phyloP scores from a whole-genome alignment of 2,797 vertebrate species.

The Hylomyscus alleni region DNA sequence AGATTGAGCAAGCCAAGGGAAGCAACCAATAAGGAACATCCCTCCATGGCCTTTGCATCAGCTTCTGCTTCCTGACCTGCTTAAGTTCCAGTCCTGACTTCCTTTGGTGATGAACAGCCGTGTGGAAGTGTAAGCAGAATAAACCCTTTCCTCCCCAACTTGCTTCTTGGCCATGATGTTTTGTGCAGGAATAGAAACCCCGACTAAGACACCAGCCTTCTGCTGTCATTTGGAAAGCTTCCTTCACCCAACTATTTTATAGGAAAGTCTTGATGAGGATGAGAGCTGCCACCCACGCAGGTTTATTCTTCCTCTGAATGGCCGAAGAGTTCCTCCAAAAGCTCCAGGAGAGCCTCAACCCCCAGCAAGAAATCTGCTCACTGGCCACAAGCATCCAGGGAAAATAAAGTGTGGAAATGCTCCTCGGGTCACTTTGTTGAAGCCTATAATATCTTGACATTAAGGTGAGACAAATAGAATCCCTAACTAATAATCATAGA shows the following conservation, averaged over 20 bases:
- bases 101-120: no score
- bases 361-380: background rate
- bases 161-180: no score
- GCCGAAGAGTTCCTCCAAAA: background rate
- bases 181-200: no score
- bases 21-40: no score
- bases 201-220: no score
- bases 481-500: background rate
- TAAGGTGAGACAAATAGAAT: background rate
- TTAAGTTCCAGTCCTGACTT: no score
- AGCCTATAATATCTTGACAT: background rate
- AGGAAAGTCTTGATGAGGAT: background rate
- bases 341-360: background rate
- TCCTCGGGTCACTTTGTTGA: background rate
- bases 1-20: no score
- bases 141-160: no score
- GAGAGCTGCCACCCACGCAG: background rate
- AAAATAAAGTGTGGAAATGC: background rate
- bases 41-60: no score
- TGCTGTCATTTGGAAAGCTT: background rate
- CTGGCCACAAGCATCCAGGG: background rate
- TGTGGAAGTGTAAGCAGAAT: no score
- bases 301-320: background rate
- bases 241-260: background rate
- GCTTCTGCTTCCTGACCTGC: no score